Conservation (phyloP, 2,797 vertebrate genomes). For the Takifugu ocellatus region DNA sequence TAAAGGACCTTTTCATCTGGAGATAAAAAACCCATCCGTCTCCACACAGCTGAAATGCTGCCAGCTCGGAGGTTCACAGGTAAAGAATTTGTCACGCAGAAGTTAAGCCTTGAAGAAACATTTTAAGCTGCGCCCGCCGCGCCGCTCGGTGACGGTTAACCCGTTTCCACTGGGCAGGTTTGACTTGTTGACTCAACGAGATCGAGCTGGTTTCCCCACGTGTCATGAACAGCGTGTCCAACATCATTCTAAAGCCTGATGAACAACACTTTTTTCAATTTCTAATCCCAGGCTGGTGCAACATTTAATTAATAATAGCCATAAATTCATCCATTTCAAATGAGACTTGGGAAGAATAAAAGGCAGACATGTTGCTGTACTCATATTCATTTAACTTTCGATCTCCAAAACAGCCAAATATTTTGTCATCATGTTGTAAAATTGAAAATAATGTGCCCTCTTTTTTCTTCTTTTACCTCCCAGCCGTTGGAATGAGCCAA, state of each 20-base stretch:
- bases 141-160: conserved; percentile 11
- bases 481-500: neutral
- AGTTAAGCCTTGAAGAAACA: conserved; percentile 16
- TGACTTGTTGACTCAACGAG: conserved; percentile 20
- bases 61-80: conserved; percentile 25
- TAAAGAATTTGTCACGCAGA: conserved; percentile 16
- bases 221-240: neutral
- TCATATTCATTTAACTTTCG: neutral
- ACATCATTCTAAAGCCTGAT: neutral
- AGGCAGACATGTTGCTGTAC: too few species aligned
- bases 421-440: neutral
- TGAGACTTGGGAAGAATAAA: too few species aligned
- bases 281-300: too few species aligned
- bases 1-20: conserved; percentile 26
- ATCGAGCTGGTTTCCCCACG: neutral
- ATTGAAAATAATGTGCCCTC: neutral
- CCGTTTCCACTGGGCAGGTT: conserved; percentile 16
- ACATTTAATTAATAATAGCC: too few species aligned
- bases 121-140: conserved; percentile 9
- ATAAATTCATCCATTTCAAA: too few species aligned
- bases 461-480: neutral
- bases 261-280: too few species aligned
- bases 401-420: neutral
- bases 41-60: conserved; percentile 28
- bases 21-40: conserved; percentile 19